These are phyloP conservation scores for Lomographa bimaculata DNA, from an alignment of 2,888 invertebrate genomes.

Conservation along the genomic window DNA sequence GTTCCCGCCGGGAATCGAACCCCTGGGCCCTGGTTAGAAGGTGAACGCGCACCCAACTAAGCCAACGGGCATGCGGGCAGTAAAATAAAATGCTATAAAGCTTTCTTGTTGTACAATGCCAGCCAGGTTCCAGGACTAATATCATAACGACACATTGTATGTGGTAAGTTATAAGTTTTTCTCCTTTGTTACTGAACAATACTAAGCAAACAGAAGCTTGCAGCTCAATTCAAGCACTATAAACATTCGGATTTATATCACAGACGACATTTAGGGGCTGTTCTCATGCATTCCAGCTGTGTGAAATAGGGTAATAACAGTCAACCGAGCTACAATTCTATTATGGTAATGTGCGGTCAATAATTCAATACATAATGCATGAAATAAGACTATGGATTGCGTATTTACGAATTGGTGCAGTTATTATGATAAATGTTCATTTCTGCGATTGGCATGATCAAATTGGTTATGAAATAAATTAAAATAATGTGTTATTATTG, in stretches of 20 bases:
- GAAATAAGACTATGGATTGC: constrained; percentile 24
- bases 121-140: too few relatives aligned
- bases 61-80: too few relatives aligned
- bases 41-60: too few relatives aligned
- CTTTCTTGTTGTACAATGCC: too few relatives aligned
- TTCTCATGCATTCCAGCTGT: constrained; percentile 28
- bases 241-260: constrained; percentile 16
- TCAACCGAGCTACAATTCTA: constrained; percentile 20
- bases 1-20: too few relatives aligned
- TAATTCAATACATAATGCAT: constrained; percentile 34
- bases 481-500: too few relatives aligned
- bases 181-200: background rate
- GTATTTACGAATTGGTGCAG: constrained; percentile 1
- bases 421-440: background rate
- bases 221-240: constrained; percentile 8
- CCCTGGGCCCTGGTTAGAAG: too few relatives aligned
- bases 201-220: constrained; percentile 3
- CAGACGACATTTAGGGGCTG: constrained; percentile 30
- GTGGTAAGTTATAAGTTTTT: too few relatives aligned
- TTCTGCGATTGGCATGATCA: background rate
- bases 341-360: constrained; percentile 30
- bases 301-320: constrained; percentile 31
- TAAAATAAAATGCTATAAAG: too few relatives aligned
- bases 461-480: background rate
- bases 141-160: too few relatives aligned